Percentiles rank a stretch among this genome's conserved stretches.
These are phyloP conservation scores for Trematomus loennbergii DNA, from an alignment of 2,113 vertebrate genomes.

Conservation along the genomic window DNA sequence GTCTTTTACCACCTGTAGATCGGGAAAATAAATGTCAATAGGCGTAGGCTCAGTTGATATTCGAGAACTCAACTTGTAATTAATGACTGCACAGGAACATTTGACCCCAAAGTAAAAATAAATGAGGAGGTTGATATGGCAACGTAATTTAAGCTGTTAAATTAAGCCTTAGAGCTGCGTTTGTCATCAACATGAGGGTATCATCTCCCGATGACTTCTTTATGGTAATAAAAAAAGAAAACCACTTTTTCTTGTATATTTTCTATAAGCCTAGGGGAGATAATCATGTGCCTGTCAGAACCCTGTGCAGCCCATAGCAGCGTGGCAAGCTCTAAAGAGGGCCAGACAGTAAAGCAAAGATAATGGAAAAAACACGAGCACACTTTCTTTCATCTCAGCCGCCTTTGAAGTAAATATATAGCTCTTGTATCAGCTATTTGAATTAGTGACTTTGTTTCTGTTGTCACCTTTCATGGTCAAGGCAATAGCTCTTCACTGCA, in stretches of 20 bases:
- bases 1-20: constrained; percentile 93
- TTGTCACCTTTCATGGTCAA: not conserved
- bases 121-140: constrained; percentile 17
- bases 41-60: no score
- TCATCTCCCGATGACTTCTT: constrained; percentile 11
- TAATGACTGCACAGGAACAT: not conserved
- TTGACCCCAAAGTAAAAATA: constrained; percentile 5
- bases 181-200: not conserved
- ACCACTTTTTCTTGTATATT: constrained; percentile 22
- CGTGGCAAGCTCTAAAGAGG: not conserved
- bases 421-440: constrained; percentile 17
- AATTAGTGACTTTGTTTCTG: constrained; percentile 30
- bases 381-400: constrained; percentile 28
- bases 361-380: constrained; percentile 52
- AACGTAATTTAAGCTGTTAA: constrained; percentile 26
- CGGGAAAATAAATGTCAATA: constrained; percentile 26
- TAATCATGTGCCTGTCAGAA: constrained; percentile 47
- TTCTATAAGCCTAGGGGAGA: constrained; percentile 26
- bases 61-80: no score
- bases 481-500: not conserved
- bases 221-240: constrained; percentile 44
- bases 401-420: constrained; percentile 16
- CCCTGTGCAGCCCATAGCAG: constrained; percentile 35
- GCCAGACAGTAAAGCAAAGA: constrained; percentile 20
- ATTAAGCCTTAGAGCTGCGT: constrained; percentile 1